Evolutionary conservation across 2,797 vertebrate genomes (phyloP).

Genomic region (Cyclopterus lumpus): DNA sequence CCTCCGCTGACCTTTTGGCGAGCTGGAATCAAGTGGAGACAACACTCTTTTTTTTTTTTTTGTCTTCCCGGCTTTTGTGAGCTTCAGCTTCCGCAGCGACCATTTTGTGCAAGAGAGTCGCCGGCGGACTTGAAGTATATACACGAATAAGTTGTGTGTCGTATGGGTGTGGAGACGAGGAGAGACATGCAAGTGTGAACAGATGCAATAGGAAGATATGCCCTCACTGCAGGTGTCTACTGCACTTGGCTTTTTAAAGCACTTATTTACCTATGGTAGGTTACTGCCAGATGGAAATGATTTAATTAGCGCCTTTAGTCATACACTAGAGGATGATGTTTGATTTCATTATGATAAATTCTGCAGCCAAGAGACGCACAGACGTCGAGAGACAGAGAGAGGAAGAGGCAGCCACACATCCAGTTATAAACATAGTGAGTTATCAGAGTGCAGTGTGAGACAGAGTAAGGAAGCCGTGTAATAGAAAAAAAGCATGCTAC

Average conservation of each 20-base stretch:
- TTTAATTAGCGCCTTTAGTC: slow-evolving; percentile 40
- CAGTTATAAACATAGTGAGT: slow-evolving; percentile 21
- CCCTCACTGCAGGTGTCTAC: background rate
- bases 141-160: background rate
- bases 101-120: slow-evolving; percentile 13
- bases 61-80: background rate
- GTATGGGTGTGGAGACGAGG: background rate
- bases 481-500: slow-evolving; percentile 11
- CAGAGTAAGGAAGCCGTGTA: slow-evolving; percentile 6
- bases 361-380: slow-evolving; percentile 20
- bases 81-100: slow-evolving; percentile 9
- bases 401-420: slow-evolving; percentile 30
- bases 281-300: slow-evolving; percentile 20
- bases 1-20: slow-evolving; percentile 43
- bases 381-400: slow-evolving; percentile 11
- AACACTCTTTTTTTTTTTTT: background rate
- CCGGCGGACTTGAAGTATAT: background rate
- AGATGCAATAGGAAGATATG: background rate
- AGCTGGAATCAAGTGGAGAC: slow-evolving; percentile 17
- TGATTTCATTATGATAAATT: slow-evolving; percentile 38
- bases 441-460: slow-evolving; percentile 18
- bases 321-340: slow-evolving; percentile 25
- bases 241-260: background rate
- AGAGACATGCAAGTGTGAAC: background rate
- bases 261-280: background rate